Conservation (phyloP, 2,888 invertebrate genomes). For the Pyrrhia umbra region DNA sequence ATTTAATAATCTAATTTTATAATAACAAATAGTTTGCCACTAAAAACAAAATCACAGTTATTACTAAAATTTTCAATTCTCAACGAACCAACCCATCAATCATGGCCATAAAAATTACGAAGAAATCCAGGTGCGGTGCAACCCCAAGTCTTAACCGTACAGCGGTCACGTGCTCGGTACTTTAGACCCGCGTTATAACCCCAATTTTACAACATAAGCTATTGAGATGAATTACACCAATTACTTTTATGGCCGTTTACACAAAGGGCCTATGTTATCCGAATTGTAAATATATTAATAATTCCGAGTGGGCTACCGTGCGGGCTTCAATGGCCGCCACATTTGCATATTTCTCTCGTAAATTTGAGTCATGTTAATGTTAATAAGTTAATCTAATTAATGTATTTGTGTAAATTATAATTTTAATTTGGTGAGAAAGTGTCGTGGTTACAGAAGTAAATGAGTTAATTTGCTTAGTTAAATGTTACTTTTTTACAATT, state of each 20-base stretch:
- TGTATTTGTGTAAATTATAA: constrained; percentile 60
- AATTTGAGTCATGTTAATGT: constrained; percentile 64
- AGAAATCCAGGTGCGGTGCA: constrained; percentile 57
- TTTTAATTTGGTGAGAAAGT: constrained; percentile 51
- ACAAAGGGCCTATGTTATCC: constrained; percentile 75
- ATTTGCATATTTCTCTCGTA: constrained; percentile 73
- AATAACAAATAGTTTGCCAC: constrained; percentile 4
- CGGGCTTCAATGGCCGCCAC: constrained; percentile 60
- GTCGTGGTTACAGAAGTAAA: constrained; percentile 21
- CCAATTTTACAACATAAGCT: constrained; percentile 74
- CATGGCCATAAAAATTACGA: constrained; percentile 46
- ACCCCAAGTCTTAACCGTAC: constrained; percentile 66
- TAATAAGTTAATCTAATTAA: constrained; percentile 66
- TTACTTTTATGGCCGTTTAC: constrained; percentile 80
- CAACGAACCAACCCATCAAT: constrained; percentile 49
- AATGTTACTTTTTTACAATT: constrained; percentile 34
- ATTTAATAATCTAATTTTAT: too few species aligned
- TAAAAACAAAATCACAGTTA: constrained; percentile 22
- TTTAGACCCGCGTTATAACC: constrained; percentile 59
- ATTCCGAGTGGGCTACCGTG: constrained; percentile 71
- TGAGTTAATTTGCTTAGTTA: constrained; percentile 23
- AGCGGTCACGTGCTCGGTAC: constrained; percentile 65
- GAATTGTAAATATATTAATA: constrained; percentile 80
- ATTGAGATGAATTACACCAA: constrained; percentile 84
- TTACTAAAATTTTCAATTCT: constrained; percentile 50